Base-by-base conservation (phyloP, 2,797 vertebrate species). In the Carcharodon carcharias region DNA sequence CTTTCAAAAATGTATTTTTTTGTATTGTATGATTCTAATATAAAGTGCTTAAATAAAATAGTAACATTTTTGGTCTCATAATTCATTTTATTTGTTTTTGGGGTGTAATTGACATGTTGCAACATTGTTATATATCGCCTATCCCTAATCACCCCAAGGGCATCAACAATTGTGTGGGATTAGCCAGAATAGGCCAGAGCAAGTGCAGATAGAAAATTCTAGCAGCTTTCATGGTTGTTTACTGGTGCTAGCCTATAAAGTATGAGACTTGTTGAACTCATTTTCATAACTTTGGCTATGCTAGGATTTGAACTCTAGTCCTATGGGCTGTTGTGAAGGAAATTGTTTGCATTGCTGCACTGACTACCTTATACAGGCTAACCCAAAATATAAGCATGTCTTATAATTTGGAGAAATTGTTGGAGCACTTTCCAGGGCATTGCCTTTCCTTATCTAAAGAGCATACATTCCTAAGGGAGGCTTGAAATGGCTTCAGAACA, bases 401-500 rank as follows among this genome's bases (percentile, higher is more conserved):
- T 63, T 61, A 61, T 61, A 91, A 61, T 61, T 61, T 40, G n/a
- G 91, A 65, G n/a, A 65, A 40, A 65, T 93, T 63, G 91, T n/a
- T 3, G n/a, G 56, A n/a, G 6, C 7, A 5, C 35, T 93, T 93
- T 40, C 21, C 2, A 93, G 91, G 91, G 58, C 91, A 65, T 93
- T 65, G 35, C 91, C 91, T 61, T 93, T 45, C 61, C 18, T 93
- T 93, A 93, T 65, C 91, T 93, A 23, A 40, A 93, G 6, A 93
- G 18, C 56, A 61, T 18, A 1, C 16, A 61, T 31, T 91, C 61
- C 63, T n/a, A 21, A 92, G 35, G 21, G 91, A 67, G 91, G 63
- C 7, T 40, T 67, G 61, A n/a, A n/a, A 40, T 3, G 16, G 35
- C n/a, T 40, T 93, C 91, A 65, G n/a, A 45, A 40, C 7, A 18